A percentile compares a stretch with the other conserved stretches of the same genome.
phyloP scores from a whole-genome alignment of 2,888 invertebrate species.

The Caenorhabditis parvicauda region DNA sequence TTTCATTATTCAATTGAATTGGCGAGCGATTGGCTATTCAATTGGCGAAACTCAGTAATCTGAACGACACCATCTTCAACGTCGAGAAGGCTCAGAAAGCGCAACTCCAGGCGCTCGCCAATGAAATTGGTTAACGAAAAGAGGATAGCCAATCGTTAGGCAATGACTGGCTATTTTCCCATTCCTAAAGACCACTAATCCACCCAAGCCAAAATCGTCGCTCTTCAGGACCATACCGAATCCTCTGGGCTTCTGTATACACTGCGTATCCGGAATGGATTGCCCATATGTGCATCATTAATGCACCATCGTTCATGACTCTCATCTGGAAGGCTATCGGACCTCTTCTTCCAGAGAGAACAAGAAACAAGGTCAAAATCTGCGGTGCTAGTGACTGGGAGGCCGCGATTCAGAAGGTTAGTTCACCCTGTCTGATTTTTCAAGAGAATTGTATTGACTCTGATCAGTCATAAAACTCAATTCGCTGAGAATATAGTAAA shows the following conservation, averaged over 20 bases:
- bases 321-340: constrained; percentile 50
- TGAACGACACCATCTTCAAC: too few relatives aligned
- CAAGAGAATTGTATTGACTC: too few relatives aligned
- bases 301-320: constrained; percentile 48
- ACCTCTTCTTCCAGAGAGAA: constrained; percentile 51
- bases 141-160: too few relatives aligned
- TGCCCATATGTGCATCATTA: constrained; percentile 42
- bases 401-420: constrained; percentile 27
- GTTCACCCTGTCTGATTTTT: background rate
- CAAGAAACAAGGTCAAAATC: constrained; percentile 45
- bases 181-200: too few relatives aligned
- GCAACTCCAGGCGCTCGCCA: too few relatives aligned
- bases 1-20: too few relatives aligned
- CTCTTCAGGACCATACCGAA: constrained; percentile 47
- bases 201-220: background rate
- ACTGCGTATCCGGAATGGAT: constrained; percentile 56
- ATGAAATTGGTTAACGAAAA: too few relatives aligned
- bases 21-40: too few relatives aligned
- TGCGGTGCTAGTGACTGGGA: constrained; percentile 39
- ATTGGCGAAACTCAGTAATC: too few relatives aligned
- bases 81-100: too few relatives aligned
- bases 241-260: constrained; percentile 51
- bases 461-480: background rate
- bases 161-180: too few relatives aligned
- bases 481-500: too few relatives aligned